Evolutionary conservation across 2,113 vertebrate genomes (phyloP), one percentile per base, ranked within the genome.

Genomic region (Tetrax tetrax): DNA sequence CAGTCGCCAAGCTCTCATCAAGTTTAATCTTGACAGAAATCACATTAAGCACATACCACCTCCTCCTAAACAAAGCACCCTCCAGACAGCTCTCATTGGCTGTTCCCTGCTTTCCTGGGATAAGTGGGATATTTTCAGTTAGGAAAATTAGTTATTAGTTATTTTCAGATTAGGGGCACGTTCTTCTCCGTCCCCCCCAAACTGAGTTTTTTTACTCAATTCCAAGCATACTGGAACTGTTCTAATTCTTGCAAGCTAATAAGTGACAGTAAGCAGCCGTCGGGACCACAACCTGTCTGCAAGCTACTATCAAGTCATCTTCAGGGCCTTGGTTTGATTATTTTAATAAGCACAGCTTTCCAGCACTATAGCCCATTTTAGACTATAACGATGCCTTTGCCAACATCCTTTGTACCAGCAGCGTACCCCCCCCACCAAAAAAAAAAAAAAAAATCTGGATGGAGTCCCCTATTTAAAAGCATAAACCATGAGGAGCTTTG

Each of bases 401-500:
- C 45, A 70, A 23, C 17, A 45, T 29, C 5, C 61, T 75, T 37
- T 29, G 8, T 53, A 43, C 7, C 24, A 76, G 18, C 24, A 43
- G 10, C 0, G 1, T 20, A 31, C 9, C 5, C 31, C 8, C 11
- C 19, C 41, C 14, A 1, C 38, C 38, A 38, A 38, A 41, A 41
- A 7, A 45, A 63, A 25, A 38, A 57, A 22, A 69, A 45, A 8
- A 9, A 16, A 8, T 23, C 10, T 64, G 24, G 24, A 27, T 20
- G 3, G 12, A 53, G 7, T 4, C 4, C 16, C 4, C 50, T 19
- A 74, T 9, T 72, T 27, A 77, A 72, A 6, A 20, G 5, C 25
- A 57, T 21, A 43, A 89, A 35, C 7, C 33, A 61, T 0, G 6
- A 61, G 9, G 15, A 74, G 33, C 35, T 81, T 61, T 33, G 7